Evolutionary conservation across 1,140 invertebrate genomes (phyloP), one percentile per base, ranked within the genome.

Genomic region (Coptotermes formosanus): DNA sequence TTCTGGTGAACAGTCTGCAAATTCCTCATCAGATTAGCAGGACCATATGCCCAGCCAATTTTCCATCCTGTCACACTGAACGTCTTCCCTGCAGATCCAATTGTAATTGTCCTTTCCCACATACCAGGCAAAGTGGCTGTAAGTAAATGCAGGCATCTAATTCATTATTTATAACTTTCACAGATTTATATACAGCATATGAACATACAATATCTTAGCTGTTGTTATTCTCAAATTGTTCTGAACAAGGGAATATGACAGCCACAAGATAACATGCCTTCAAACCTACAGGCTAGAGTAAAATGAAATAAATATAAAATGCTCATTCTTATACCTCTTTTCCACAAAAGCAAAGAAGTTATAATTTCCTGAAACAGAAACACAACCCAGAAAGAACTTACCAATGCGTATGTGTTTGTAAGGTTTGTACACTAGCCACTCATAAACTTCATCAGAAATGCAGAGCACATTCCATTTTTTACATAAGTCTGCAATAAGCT

Each of bases 11-110:
- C 94, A 85, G 97, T 93, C 90, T 96, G 95, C 38, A 98, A 90
- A 88, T 98, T 97, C 45, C 91, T 91, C 87, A 99, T 94, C 7
- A 99, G 91, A 88, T 94, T 91, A 12, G 93, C 93, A 3, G 97
- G 97, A 7, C 96, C 97, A 90, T 99, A 97, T 2, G 96, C 96
- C 98, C 99, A 99, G n/a, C 98, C 98, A 14, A 95, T 94, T 93
- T 98, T 99, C 98, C 97, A 98, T 7, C 99, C 99, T 11, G 99
- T 99, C 9, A 98, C 97, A 88, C 97, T 98, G 91, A 99, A 99
- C 1, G 97, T 98, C 93, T 99, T 99, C 0, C 99, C 99, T 0
- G 98, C 98, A 83, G 98, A 99, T 0, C 99, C 98, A 89, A 99
- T 95, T 0, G 99, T 99, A 38, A 99, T 95, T 0, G 99, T 99